Evolutionary conservation across 2,113 vertebrate genomes (phyloP).

Genomic region (Micronycteris hirsuta): DNA sequence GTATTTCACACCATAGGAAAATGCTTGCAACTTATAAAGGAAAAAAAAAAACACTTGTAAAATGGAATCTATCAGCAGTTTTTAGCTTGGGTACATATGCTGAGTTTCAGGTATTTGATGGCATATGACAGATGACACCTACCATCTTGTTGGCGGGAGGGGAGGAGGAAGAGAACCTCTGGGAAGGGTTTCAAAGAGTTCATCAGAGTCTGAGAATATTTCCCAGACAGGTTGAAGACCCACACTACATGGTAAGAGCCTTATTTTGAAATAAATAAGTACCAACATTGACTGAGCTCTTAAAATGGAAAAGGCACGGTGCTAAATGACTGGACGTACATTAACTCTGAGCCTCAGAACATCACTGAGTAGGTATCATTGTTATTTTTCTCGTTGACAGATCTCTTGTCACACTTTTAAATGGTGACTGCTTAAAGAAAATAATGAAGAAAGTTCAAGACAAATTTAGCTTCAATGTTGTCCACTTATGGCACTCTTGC

Average conservation of each 20-base stretch:
- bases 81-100: not conserved
- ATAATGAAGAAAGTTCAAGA: not conserved
- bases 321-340: not conserved
- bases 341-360: not conserved
- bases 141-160: not conserved
- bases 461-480: not conserved
- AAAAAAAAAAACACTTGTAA: not conserved
- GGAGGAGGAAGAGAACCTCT: not conserved
- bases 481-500: not conserved
- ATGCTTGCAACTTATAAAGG: not conserved
- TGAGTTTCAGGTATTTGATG: not conserved
- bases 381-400: not conserved
- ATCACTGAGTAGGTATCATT: not conserved
- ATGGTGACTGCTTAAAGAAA: not conserved
- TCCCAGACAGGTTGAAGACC: not conserved
- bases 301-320: not conserved
- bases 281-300: not conserved
- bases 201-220: not conserved
- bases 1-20: not conserved
- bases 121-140: not conserved
- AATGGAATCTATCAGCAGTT: not conserved
- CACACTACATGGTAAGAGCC: not conserved
- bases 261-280: not conserved
- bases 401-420: not conserved
- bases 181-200: slow-evolving; percentile 17